phyloP scores from a whole-genome alignment of 2,888 invertebrate species.

The Pherbina coryleti region DNA sequence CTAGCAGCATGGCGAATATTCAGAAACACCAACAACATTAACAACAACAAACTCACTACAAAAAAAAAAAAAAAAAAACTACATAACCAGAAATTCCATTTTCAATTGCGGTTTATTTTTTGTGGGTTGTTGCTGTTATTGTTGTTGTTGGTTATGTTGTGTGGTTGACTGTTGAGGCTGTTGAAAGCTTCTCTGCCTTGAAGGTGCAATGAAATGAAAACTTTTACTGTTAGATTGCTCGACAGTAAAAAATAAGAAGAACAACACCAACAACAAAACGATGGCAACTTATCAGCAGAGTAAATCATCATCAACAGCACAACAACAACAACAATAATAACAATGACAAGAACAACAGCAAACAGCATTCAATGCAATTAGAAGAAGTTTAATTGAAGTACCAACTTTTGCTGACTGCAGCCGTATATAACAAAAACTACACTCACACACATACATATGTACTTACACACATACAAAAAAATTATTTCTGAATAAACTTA shows the following conservation, averaged over 20 bases:
- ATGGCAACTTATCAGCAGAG: not conserved
- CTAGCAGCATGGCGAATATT: not conserved
- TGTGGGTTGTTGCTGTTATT: not conserved
- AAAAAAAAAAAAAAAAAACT: not conserved
- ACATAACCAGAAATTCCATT: constrained; percentile 8
- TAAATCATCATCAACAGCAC: not conserved
- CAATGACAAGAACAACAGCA: constrained; percentile 13
- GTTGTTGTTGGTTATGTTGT: not conserved
- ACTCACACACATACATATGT: not conserved
- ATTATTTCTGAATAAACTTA: not conserved
- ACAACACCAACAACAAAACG: not conserved
- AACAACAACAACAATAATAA: constrained; percentile 8
- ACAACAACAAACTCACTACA: not conserved
- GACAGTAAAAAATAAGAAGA: not conserved
- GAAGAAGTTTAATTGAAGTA: constrained; percentile 36
- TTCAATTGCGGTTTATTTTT: constrained; percentile 2
- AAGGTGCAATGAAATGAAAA: not conserved
- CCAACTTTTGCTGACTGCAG: not conserved
- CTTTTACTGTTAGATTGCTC: not conserved
- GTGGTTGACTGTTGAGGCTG: not conserved
- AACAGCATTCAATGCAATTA: constrained; percentile 31
- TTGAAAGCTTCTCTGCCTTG: not conserved
- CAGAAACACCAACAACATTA: not conserved
- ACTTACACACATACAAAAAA: not conserved
- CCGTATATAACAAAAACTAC: not conserved